Evolutionary conservation across 2,888 invertebrate species (phyloP).

Genomic region (Drosophila paramelanica): DNA sequence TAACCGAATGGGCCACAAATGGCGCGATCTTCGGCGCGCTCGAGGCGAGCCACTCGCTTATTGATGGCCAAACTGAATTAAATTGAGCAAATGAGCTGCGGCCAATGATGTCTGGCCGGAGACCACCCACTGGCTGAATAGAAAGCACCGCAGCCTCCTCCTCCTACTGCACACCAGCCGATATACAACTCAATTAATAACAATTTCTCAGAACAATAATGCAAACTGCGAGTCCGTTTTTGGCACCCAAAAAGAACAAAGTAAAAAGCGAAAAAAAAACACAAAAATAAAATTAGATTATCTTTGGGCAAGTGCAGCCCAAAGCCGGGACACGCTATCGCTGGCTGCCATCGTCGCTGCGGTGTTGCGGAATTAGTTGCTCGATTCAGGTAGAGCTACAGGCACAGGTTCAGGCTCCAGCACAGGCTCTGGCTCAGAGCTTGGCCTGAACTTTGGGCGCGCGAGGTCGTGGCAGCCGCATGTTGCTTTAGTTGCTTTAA

Average conservation of each 20-base stretch:
- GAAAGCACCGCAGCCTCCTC: background rate
- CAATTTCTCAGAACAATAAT: constrained; percentile 84
- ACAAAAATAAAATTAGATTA: constrained; percentile 63
- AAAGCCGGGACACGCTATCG: constrained; percentile 50
- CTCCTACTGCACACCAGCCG: background rate
- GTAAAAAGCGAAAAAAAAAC: background rate
- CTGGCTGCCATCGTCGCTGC: constrained; percentile 60
- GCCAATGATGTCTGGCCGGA: constrained; percentile 10
- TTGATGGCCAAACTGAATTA: constrained; percentile 69
- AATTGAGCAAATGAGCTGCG: constrained; percentile 61
- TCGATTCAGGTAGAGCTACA: background rate
- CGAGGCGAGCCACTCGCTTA: constrained; percentile 36
- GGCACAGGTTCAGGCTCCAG: background rate
- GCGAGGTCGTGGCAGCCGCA: constrained; percentile 69
- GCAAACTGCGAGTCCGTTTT: constrained; percentile 45
- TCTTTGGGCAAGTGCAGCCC: constrained; percentile 52
- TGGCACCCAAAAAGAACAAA: constrained; percentile 26
- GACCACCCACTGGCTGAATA: constrained; percentile 33
- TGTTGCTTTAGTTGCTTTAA: constrained; percentile 62
- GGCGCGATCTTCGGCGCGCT: constrained; percentile 29
- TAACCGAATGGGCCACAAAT: constrained; percentile 29
- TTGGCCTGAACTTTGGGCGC: constrained; percentile 65
- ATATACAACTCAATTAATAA: constrained; percentile 84
- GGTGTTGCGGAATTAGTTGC: constrained; percentile 68
- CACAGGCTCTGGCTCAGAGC: constrained; percentile 13